Evolutionary conservation across 2,113 vertebrate genomes (phyloP).

Genomic region (Apaloderma vittatum): DNA sequence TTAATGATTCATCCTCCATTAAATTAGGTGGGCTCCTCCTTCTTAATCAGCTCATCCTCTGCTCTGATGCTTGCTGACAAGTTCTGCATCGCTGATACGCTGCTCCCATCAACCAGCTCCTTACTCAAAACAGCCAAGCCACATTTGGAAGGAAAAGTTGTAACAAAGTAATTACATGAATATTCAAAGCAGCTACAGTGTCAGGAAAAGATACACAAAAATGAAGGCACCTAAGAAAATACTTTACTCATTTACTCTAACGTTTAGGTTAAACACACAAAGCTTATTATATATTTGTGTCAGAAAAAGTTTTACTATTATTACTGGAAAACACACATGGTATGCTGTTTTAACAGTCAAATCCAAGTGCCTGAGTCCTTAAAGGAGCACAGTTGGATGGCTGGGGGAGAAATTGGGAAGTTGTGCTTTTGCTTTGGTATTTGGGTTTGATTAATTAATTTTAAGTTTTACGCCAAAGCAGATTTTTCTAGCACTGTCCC

Average conservation of each 20-base stretch:
- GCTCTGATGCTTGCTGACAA: not conserved
- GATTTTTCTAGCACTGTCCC: not conserved
- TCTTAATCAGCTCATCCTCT: not conserved
- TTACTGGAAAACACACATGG: not conserved
- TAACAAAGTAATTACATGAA: not conserved
- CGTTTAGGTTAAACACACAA: not conserved
- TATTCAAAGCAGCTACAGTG: not conserved
- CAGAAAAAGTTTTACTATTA: not conserved
- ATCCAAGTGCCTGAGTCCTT: not conserved
- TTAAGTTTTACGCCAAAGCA: not conserved
- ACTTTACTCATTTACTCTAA: accelerated
- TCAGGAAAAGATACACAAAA: not conserved
- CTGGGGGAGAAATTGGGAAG: not conserved
- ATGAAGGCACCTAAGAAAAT: not conserved
- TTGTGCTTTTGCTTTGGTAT: not conserved
- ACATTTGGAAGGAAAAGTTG: not conserved
- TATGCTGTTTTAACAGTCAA: not conserved
- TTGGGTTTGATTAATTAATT: not conserved
- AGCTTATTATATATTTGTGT: not conserved
- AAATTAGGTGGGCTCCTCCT: not conserved
- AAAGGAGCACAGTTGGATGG: not conserved
- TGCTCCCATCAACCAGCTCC: not conserved
- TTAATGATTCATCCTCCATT: not conserved
- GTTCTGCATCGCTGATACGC: not conserved
- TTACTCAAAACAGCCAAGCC: not conserved